Base-by-base conservation (phyloP, 2,888 invertebrate genomes). In the Drosophila aldrichi region DNA sequence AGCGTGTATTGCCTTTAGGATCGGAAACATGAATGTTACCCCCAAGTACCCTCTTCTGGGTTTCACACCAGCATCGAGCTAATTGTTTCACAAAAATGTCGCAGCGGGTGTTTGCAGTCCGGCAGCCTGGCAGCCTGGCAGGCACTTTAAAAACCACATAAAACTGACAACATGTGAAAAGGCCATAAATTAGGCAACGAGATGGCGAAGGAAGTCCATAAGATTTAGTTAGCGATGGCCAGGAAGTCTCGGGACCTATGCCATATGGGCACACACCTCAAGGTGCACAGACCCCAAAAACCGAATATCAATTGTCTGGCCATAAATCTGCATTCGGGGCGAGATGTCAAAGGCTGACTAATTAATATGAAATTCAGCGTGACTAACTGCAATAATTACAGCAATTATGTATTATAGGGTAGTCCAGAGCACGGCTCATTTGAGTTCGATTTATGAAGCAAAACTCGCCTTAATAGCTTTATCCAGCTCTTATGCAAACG, bases 131-230 rank as follows among this genome's bases (percentile, higher is more conserved):
- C 70, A 44, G 65, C 41, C 44, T 54, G 57, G 43, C 22, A 63
- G 79, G 61, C 74, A 87, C 82, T 85, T 82, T 88, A 61, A 73
- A 86, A 90, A 89, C 89, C 89, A 82, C 89, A 90, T 89, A 82
- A 83, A 90, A 90, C 67, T 84, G 89, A 89, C 90, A 91, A 88
- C 90, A 90, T 91, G 90, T 90, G 91, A 89, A 82, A 90, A 84
- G 75, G 82, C 73, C 79, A 90, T 90, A 90, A 91, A 90, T 90
- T 90, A 86, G 41, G 68, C 41, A 55, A 44, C 34, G 58, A 57
- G 7, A 43, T 29, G 51, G 12, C 51, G 58, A 78, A 76, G 79
- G 69, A 76, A 76, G 71, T 69, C 65, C 52, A 57, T 70, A 73
- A 88, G 83, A 84, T 86, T 84, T 88, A 83, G 68, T 44, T 60